Evolutionary conservation across 2,113 vertebrate genomes (phyloP), one percentile per base, ranked within the genome.

Genomic region (Gnathonemus longibarbis): DNA sequence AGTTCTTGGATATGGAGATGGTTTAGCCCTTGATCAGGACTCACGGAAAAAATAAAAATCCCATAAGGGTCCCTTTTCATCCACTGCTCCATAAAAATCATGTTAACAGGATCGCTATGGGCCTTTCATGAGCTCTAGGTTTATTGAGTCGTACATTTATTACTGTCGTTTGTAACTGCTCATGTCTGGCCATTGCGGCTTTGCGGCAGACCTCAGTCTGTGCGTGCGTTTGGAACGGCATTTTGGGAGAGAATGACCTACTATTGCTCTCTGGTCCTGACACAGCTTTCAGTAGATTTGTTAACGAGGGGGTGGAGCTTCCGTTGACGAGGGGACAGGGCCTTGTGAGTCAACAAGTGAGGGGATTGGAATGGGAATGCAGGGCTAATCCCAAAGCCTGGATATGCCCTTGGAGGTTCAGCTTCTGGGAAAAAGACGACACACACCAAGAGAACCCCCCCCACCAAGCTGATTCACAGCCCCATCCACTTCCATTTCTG

Each of bases 21-120:
- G 31, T 62, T 66, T 13, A 62, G 35, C 56, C 52, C 7, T 66
- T 88, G 35, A 88, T 42, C 21, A 27, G 24, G 48, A 27, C 84
- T 87, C 27, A 31, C 5, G 13, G 49, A 70, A n/a, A 84, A 45
- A 46, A 46, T 9, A 66, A 62, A 58, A 88, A 35, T 31, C 56
- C 21, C 35, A 24, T 66, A 21, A 87, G 56, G 31, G n/a, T 21
- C 39, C 39, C 21, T 39, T 88, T 62, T 17, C 87, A 66, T 66
- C 53, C 49, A 87, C 13, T 87, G 21, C 80, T 53, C n/a, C 85
- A 87, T 88, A 62, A 62, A 62, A n/a, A 62, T 62, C 56, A 62
- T 35, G 31, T 19, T 88, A 88, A 88, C 52, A 58, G 50, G 52
- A 88, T 88, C 17, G 17, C 87, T 21, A 2, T n/a, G 46, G n/a